Conservation (phyloP, 2,113 vertebrate species). For the Malaclemys terrapin region DNA sequence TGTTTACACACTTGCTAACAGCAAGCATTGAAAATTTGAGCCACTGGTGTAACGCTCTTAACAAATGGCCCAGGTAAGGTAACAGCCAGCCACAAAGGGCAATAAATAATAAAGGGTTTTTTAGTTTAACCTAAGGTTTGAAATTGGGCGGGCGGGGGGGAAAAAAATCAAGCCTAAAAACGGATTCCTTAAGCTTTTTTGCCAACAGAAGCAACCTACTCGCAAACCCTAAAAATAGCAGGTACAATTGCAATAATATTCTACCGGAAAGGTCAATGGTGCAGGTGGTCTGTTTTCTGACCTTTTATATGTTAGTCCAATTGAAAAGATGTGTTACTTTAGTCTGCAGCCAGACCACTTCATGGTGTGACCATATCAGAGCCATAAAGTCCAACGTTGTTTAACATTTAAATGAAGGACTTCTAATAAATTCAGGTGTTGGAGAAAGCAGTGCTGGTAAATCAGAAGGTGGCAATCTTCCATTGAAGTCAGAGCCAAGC, state of each 20-base stretch:
- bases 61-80: neutral
- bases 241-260: neutral
- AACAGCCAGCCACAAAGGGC: neutral
- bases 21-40: neutral
- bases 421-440: neutral
- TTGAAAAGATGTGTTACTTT: constrained; percentile 58
- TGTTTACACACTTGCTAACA: neutral
- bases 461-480: constrained; percentile 20
- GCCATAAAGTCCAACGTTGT: constrained; percentile 24
- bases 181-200: neutral
- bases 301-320: constrained; percentile 60
- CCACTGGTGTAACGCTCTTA: neutral
- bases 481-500: neutral
- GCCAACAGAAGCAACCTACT: neutral
- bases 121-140: neutral
- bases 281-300: constrained; percentile 67
- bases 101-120: neutral
- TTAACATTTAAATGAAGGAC: constrained; percentile 21
- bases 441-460: constrained; percentile 4
- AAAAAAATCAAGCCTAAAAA: neutral
- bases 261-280: constrained; percentile 37
- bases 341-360: constrained; percentile 58
- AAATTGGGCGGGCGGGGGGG: neutral
- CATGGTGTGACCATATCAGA: constrained; percentile 66
- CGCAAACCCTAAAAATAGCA: neutral